Percentiles rank a stretch among this genome's conserved stretches.
These are phyloP conservation scores for Progne subis DNA, from an alignment of 2,113 vertebrate genomes.

Conservation along the genomic window DNA sequence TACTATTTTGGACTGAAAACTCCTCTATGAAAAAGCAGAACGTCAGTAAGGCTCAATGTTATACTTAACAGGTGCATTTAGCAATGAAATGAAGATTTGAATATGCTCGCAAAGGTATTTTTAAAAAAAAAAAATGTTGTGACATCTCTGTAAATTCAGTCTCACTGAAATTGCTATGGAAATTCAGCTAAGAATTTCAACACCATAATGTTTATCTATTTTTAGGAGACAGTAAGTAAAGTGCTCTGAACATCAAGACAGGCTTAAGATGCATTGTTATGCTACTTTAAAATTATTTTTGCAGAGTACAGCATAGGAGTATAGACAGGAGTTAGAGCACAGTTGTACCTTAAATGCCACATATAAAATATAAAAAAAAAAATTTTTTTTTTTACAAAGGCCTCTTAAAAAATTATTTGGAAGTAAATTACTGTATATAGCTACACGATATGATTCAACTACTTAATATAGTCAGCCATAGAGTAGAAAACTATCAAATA, in stretches of 20 bases:
- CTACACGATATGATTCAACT: background rate
- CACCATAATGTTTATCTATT: background rate
- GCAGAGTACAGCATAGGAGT: background rate
- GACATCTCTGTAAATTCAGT: background rate
- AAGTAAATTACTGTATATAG: background rate
- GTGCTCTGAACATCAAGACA: slow-evolving; percentile 44
- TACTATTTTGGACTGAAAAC: background rate
- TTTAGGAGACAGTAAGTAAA: slow-evolving; percentile 55
- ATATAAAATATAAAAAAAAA: background rate
- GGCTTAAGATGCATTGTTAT: background rate
- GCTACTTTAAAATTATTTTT: background rate
- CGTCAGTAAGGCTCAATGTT: background rate
- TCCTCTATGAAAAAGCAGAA: background rate
- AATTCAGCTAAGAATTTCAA: background rate
- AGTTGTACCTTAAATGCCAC: background rate
- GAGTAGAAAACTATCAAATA: background rate
- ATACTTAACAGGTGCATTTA: background rate
- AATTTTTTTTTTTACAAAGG: background rate
- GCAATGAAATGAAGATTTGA: background rate
- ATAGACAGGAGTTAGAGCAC: background rate
- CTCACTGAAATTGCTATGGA: background rate
- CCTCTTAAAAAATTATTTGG: background rate
- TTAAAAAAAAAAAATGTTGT: no score
- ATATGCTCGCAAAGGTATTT: background rate
- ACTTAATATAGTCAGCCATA: background rate